Evolutionary conservation across 2,113 vertebrate species (phyloP).

Genomic region (Solea solea): DNA sequence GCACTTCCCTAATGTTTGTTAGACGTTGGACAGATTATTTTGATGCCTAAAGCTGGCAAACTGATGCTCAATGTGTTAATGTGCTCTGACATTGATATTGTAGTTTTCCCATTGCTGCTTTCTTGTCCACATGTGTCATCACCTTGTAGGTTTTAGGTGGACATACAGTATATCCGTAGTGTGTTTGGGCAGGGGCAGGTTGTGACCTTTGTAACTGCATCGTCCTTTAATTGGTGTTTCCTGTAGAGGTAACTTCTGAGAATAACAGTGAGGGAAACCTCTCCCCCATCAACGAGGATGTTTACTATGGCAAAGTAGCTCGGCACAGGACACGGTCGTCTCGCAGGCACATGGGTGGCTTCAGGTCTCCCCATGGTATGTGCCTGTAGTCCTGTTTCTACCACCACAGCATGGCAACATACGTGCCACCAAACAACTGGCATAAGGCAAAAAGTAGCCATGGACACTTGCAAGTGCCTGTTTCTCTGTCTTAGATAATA

Average conservation of each 20-base stretch:
- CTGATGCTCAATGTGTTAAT: background rate
- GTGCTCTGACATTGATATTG: background rate
- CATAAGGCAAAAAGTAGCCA: constrained; percentile 57
- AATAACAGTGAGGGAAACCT: constrained; percentile 91
- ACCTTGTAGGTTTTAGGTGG: constrained; percentile 10
- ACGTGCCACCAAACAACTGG: constrained; percentile 49
- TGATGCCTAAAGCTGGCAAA: background rate
- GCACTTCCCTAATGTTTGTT: constrained; percentile 28
- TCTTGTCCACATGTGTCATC: constrained; percentile 16
- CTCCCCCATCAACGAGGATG: constrained; percentile 85
- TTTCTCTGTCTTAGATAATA: constrained; percentile 55
- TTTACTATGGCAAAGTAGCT: constrained; percentile 86
- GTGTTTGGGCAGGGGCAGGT: constrained; percentile 28
- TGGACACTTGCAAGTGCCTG: constrained; percentile 68
- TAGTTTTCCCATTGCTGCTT: background rate
- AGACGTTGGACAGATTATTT: constrained; percentile 17
- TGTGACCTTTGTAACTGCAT: constrained; percentile 62
- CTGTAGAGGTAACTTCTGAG: constrained; percentile 91
- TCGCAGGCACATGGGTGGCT: constrained; percentile 80
- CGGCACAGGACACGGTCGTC: constrained; percentile 82
- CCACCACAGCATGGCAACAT: constrained; percentile 58
- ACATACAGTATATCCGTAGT: background rate
- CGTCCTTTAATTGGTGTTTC: constrained; percentile 81
- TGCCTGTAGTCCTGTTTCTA: constrained; percentile 68
- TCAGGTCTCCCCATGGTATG: constrained; percentile 86